Evolutionary conservation across 2,113 vertebrate genomes (phyloP).

Genomic region (Cariama cristata): DNA sequence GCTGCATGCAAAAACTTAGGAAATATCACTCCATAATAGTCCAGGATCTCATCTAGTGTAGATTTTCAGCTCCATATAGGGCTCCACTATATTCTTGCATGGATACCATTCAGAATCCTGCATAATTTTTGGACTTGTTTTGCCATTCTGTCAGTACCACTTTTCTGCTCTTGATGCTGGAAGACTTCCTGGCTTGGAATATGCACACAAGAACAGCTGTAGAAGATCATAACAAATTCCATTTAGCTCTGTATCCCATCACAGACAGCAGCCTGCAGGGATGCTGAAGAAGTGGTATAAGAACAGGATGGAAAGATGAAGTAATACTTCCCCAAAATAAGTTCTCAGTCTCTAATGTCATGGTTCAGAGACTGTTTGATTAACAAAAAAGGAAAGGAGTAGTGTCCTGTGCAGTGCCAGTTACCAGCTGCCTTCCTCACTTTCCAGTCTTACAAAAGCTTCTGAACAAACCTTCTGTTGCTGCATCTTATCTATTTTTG

Average conservation of each 20-base stretch:
- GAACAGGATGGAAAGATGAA: not conserved
- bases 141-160: not conserved
- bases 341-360: not conserved
- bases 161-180: not conserved
- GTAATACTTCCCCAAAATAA: not conserved
- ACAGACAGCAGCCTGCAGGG: not conserved
- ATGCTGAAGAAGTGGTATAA: not conserved
- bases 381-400: too few relatives aligned
- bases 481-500: not conserved
- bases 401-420: not conserved
- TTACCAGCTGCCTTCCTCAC: not conserved
- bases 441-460: not conserved
- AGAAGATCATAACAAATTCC: not conserved
- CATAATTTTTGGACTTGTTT: not conserved
- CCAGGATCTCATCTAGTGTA: not conserved
- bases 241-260: not conserved
- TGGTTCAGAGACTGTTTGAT: not conserved
- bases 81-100: not conserved
- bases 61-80: not conserved
- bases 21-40: not conserved
- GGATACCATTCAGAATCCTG: not conserved
- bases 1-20: not conserved
- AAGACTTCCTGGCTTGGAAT: not conserved
- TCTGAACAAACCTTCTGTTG: not conserved
- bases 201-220: not conserved